Conservation (phyloP, 2,113 vertebrate genomes). For the Dolichallabes microphthalmus region DNA sequence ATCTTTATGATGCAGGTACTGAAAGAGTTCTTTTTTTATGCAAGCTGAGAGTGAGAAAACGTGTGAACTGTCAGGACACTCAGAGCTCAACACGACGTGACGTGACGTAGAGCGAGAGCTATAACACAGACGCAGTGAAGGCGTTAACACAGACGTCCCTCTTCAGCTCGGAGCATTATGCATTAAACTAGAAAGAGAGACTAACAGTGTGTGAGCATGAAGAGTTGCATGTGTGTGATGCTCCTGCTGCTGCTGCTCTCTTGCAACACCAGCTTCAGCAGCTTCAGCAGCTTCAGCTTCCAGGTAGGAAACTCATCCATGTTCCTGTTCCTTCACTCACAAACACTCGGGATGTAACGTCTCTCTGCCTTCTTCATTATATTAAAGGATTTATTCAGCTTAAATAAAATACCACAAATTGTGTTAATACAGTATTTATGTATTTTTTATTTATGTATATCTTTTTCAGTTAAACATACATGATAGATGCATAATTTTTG, state of each 20-base stretch:
- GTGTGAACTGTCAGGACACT: not conserved
- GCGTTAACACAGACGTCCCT: not conserved
- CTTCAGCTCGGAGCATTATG: not conserved
- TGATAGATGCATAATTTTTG: too few relatives aligned
- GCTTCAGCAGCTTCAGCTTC: not conserved
- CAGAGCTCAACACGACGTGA: not conserved
- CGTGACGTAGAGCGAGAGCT: not conserved
- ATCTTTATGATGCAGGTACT: not conserved
- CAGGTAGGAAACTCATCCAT: not conserved
- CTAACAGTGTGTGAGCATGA: not conserved
- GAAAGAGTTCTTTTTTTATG: not conserved
- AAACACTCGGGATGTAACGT: not conserved
- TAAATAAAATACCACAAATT: too few relatives aligned
- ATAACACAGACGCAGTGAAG: not conserved
- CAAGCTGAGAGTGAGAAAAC: not conserved
- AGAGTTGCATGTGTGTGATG: not conserved
- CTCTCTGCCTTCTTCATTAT: not conserved
- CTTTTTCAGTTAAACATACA: too few relatives aligned
- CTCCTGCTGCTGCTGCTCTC: conserved; percentile 9
- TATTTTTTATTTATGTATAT: too few relatives aligned
- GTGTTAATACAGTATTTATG: too few relatives aligned
- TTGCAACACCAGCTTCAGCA: not conserved
- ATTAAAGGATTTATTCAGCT: not conserved
- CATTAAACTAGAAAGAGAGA: not conserved
- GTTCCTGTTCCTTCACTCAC: not conserved